These are phyloP conservation scores for Crotophaga sulcirostris DNA, from an alignment of 2,113 vertebrate species.

Conservation along the genomic window DNA sequence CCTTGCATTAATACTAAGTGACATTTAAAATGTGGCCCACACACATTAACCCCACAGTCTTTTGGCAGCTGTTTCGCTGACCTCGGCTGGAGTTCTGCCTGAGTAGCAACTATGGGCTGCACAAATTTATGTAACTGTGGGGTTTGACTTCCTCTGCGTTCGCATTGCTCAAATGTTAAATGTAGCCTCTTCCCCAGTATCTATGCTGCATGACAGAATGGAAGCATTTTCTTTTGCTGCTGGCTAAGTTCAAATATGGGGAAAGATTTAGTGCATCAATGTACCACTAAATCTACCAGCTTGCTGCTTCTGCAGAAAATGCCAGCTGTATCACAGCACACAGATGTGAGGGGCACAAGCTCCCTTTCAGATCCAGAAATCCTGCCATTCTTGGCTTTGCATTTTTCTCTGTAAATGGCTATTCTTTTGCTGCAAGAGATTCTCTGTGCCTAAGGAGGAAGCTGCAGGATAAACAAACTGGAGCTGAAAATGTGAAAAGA, in stretches of 20 bases:
- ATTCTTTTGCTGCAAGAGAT: not conserved
- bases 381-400: not conserved
- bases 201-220: not conserved
- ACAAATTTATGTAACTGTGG: not conserved
- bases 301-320: slow-evolving; percentile 4
- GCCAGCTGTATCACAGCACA: not conserved
- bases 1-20: not conserved
- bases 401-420: not conserved
- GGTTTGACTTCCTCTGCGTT: not conserved
- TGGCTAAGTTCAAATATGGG: not conserved
- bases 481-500: not conserved
- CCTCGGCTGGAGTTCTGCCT: slow-evolving; percentile 25
- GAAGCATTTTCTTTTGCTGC: not conserved
- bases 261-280: not conserved
- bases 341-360: not conserved
- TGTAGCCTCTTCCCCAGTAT: not conserved
- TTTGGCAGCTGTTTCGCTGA: slow-evolving; percentile 16
- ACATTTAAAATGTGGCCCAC: slow-evolving; percentile 43
- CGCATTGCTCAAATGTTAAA: not conserved
- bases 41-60: slow-evolving; percentile 25
- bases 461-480: not conserved
- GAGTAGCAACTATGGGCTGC: not conserved
- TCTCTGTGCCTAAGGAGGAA: not conserved
- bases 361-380: not conserved
- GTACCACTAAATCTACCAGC: not conserved